Evolutionary conservation across 2,888 invertebrate genomes (phyloP).

Genomic region (Drosophila antonietae): DNA sequence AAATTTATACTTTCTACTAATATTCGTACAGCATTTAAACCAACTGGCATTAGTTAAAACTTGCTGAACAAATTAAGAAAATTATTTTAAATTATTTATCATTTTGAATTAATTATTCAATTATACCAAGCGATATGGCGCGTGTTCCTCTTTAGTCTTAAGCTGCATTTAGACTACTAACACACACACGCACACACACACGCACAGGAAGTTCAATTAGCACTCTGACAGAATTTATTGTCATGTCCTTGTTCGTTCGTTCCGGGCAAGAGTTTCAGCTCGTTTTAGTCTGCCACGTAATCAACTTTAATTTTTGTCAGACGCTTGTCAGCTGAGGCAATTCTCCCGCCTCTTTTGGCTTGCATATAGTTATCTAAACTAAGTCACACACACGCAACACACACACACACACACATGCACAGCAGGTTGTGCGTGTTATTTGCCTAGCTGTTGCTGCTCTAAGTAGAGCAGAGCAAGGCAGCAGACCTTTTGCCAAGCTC

Average conservation of each 20-base stretch:
- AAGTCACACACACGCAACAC: constrained; percentile 11
- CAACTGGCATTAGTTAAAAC: neutral
- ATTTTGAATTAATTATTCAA: neutral
- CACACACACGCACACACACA: constrained; percentile 24
- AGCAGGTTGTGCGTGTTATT: constrained; percentile 28
- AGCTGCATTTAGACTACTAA: constrained; percentile 24
- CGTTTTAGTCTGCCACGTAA: constrained; percentile 32
- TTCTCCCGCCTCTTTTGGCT: neutral
- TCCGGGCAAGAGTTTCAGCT: neutral
- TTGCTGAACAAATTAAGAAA: neutral
- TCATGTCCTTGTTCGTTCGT: neutral
- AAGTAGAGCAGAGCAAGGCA: constrained; percentile 25
- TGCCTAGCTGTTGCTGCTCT: constrained; percentile 2
- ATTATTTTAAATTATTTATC: neutral
- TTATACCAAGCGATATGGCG: neutral
- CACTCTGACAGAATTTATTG: constrained; percentile 30
- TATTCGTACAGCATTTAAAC: too few relatives aligned
- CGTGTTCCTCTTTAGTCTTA: neutral
- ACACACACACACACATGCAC: neutral
- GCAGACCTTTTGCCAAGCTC: constrained; percentile 22
- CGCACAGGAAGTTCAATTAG: constrained; percentile 46
- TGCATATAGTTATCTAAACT: constrained; percentile 39
- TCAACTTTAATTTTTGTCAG: constrained; percentile 42
- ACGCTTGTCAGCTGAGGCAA: constrained; percentile 9
- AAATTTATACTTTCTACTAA: too few relatives aligned